Conservation (phyloP, 1,140 invertebrate species). For the Pristionchus pacificus region DNA sequence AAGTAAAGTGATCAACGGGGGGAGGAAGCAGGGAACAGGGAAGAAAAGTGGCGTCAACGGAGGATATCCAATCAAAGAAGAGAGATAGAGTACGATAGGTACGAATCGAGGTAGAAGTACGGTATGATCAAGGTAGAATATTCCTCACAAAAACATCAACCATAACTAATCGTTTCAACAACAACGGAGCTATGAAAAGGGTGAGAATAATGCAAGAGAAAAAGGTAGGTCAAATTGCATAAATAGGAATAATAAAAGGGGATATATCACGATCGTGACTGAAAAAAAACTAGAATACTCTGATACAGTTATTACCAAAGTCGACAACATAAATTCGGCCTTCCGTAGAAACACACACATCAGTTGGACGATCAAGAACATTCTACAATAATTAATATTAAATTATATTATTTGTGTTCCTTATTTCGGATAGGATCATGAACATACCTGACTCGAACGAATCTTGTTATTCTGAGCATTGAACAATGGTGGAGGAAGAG, state of each 20-base stretch:
- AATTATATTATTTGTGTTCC: too few relatives aligned
- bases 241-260: neutral
- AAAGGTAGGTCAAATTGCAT: neutral
- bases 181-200: too few relatives aligned
- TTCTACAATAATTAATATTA: neutral
- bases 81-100: neutral
- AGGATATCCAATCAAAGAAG: neutral
- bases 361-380: constrained; percentile 65
- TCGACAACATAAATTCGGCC: constrained; percentile 67
- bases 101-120: too few relatives aligned
- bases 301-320: constrained; percentile 68
- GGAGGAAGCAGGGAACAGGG: too few relatives aligned
- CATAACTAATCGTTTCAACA: neutral
- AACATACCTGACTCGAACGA: too few relatives aligned
- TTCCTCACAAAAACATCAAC: neutral
- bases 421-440: too few relatives aligned
- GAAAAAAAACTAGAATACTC: constrained; percentile 60
- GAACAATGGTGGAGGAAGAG: constrained; percentile 9
- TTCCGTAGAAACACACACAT: constrained; percentile 65
- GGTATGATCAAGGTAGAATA: too few relatives aligned
- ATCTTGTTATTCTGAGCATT: neutral
- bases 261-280: neutral
- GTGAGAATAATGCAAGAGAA: constrained; percentile 8
- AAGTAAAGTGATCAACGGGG: neutral
- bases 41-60: neutral